Conservation (phyloP, 2,797 vertebrate genomes). For the Crocodylus rhombifer region DNA sequence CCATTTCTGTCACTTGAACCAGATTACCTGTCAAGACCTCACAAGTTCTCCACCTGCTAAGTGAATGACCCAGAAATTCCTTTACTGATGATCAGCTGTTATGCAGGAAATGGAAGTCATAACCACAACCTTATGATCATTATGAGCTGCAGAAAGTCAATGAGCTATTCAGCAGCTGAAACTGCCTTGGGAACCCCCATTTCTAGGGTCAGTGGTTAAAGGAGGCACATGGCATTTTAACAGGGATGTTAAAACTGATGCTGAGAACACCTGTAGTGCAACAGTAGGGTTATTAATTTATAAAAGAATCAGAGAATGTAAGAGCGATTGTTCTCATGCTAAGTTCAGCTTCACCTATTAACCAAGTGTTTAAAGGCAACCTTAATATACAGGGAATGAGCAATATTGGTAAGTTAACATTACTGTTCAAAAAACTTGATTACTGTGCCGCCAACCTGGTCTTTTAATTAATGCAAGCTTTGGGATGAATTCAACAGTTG, state of each 20-base stretch:
- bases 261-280: background rate
- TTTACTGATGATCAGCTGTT: background rate
- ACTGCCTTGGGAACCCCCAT: background rate
- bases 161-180: background rate
- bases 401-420: background rate
- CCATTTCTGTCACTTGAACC: background rate
- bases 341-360: background rate
- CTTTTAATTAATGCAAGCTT: no score
- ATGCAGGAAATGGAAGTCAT: background rate
- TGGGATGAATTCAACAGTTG: no score
- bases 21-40: background rate
- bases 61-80: background rate
- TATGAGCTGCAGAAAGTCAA: background rate
- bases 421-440: background rate
- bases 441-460: background rate
- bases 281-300: background rate
- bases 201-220: background rate
- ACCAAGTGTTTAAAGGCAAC: conserved; percentile 26
- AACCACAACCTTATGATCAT: background rate
- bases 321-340: background rate
- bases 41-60: background rate
- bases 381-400: conserved; percentile 33
- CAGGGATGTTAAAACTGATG: background rate
- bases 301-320: background rate
- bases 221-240: background rate